Percentiles rank a stretch among this genome's conserved stretches.
Conservation (phyloP, 2,888 invertebrate genomes). For the Rhamnusium bicolor region DNA sequence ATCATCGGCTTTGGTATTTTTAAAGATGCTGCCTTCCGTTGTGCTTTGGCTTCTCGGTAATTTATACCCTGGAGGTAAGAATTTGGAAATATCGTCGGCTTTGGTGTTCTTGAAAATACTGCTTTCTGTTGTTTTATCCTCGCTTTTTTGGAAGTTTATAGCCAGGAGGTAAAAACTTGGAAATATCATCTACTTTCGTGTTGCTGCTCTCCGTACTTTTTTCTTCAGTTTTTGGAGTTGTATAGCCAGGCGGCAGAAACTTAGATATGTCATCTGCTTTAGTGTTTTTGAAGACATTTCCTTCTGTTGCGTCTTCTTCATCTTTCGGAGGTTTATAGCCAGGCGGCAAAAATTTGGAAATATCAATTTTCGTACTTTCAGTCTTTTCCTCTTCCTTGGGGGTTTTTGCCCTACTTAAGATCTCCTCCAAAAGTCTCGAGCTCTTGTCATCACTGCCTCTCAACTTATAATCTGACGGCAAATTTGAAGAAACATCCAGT, state of each 20-base stretch:
- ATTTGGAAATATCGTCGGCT: constrained; percentile 75
- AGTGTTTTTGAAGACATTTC: background rate
- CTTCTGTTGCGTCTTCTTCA: constrained; percentile 33
- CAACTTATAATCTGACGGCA: constrained; percentile 70
- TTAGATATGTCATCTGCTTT: constrained; percentile 62
- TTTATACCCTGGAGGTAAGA: constrained; percentile 80
- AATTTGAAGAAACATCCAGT: constrained; percentile 63
- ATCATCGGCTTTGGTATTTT: constrained; percentile 10
- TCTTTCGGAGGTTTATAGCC: constrained; percentile 70
- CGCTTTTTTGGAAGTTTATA: constrained; percentile 70
- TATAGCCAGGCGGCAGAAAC: constrained; percentile 71
- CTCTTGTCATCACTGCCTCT: constrained; percentile 54
- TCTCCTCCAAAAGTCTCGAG: constrained; percentile 56
- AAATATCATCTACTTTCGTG: constrained; percentile 73
- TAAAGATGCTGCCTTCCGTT: constrained; percentile 16
- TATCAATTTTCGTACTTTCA: background rate
- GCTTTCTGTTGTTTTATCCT: constrained; percentile 40
- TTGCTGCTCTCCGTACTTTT: constrained; percentile 60
- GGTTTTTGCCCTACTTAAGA: constrained; percentile 52
- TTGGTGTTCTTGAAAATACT: constrained; percentile 72
- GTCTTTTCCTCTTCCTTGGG: constrained; percentile 32
- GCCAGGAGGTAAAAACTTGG: constrained; percentile 69
- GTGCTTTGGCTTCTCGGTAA: constrained; percentile 44
- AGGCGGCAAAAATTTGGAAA: constrained; percentile 61
- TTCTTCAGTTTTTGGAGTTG: constrained; percentile 65